Conservation (phyloP, 2,113 vertebrate species). For the Saguinus midas region DNA sequence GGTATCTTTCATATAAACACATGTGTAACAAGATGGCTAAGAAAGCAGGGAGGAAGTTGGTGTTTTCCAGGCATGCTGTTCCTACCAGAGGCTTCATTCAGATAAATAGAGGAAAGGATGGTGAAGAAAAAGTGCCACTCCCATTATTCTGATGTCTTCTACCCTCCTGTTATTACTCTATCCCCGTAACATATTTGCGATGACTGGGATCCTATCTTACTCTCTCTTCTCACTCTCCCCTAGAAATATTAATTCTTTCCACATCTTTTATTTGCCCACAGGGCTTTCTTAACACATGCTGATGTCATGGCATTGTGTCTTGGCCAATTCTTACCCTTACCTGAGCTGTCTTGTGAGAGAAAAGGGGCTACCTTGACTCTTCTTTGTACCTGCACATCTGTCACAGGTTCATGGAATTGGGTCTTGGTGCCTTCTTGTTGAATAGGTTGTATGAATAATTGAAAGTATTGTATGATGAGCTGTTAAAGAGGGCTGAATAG, state of each 20-base stretch:
- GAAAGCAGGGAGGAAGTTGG: background rate
- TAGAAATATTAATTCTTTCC: too few species aligned
- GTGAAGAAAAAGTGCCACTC: background rate
- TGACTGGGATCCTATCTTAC: too few species aligned
- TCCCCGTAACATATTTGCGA: background rate
- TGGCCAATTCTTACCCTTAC: background rate
- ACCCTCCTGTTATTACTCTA: background rate
- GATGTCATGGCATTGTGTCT: background rate
- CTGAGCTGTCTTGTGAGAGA: background rate
- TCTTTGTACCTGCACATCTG: rapidly evolving
- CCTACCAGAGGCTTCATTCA: background rate
- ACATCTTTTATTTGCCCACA: too few species aligned
- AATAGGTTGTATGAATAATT: background rate
- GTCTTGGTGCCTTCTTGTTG: too few species aligned
- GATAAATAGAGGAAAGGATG: background rate
- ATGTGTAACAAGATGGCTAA: background rate
- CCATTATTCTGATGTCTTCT: background rate
- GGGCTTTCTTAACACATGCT: background rate
- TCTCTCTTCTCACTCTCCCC: background rate
- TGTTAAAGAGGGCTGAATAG: background rate
- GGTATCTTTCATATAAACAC: background rate
- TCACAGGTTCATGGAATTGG: too few species aligned
- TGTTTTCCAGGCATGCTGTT: background rate
- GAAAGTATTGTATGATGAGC: background rate
- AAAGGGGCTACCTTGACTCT: background rate